phyloP scores from a whole-genome alignment of 2,888 invertebrate species.

The Limenitis camilla region DNA sequence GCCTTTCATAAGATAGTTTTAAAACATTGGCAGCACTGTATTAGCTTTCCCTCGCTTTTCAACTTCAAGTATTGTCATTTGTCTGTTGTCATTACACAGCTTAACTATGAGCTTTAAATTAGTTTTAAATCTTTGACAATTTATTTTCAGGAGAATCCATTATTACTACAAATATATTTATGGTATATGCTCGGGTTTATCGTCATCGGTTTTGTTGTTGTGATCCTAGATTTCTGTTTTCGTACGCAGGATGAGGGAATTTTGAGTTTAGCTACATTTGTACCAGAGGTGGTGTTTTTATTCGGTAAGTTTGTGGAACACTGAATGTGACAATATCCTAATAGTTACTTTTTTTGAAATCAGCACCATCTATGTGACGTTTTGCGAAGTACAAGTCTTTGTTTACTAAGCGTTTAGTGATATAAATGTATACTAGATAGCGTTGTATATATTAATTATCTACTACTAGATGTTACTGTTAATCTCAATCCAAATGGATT shows the following conservation, averaged over 20 bases:
- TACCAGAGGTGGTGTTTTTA: slow-evolving; percentile 46
- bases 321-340: no score
- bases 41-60: neutral
- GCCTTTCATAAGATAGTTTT: no score
- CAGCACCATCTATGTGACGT: no score
- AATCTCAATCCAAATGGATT: no score
- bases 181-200: slow-evolving; percentile 53
- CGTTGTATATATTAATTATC: no score
- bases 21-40: no score
- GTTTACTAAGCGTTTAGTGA: neutral
- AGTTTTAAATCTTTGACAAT: neutral
- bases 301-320: slow-evolving; percentile 46
- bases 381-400: neutral
- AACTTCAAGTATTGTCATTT: neutral
- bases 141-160: slow-evolving; percentile 39
- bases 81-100: neutral
- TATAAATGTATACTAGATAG: no score
- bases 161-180: slow-evolving; percentile 48
- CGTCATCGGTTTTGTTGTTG: slow-evolving; percentile 41
- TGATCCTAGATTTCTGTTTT: slow-evolving; percentile 42
- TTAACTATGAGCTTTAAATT: no score
- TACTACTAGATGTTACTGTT: no score
- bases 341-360: neutral
- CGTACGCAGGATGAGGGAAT: slow-evolving; percentile 30
- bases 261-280: slow-evolving; percentile 34